Evolutionary conservation across 2,888 invertebrate species (phyloP).

Genomic region (Drosophila anomalipes): DNA sequence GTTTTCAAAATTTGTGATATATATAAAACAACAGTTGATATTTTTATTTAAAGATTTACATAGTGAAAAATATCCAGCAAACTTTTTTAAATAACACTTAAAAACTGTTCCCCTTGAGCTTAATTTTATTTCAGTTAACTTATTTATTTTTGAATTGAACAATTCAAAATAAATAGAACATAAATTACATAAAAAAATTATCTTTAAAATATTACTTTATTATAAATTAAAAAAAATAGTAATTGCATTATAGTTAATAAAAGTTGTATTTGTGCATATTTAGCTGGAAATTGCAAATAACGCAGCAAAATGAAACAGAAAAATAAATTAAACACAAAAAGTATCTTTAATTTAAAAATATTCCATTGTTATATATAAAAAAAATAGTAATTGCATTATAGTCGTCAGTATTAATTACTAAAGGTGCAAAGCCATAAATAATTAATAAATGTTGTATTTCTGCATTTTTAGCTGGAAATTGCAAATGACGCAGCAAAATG

Average conservation of each 20-base stretch:
- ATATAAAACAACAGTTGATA: not conserved
- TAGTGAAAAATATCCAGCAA: not conserved
- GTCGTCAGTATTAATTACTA: not conserved
- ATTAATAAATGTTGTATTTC: conserved; percentile 17
- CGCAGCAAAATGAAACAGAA: conserved; percentile 84
- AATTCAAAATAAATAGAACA: not conserved
- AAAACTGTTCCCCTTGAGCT: not conserved
- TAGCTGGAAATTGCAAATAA: conserved; percentile 75
- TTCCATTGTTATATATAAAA: conserved; percentile 10
- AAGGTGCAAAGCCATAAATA: not conserved
- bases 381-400: conserved; percentile 43
- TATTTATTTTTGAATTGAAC: not conserved
- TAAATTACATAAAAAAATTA: not conserved
- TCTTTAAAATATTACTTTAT: not conserved
- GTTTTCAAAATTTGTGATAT: not conserved
- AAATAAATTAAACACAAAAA: conserved; percentile 38
- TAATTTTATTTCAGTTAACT: not conserved
- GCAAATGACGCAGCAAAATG: conserved; percentile 80
- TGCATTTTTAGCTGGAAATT: conserved; percentile 74
- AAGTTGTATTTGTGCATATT: conserved; percentile 45
- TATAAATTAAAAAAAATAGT: not conserved
- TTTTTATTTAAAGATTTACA: not conserved
- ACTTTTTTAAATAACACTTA: not conserved
- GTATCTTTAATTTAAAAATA: not conserved
- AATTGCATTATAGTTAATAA: too few relatives aligned